Base-by-base conservation (phyloP, 2,797 vertebrate species). In the Poecilia picta region DNA sequence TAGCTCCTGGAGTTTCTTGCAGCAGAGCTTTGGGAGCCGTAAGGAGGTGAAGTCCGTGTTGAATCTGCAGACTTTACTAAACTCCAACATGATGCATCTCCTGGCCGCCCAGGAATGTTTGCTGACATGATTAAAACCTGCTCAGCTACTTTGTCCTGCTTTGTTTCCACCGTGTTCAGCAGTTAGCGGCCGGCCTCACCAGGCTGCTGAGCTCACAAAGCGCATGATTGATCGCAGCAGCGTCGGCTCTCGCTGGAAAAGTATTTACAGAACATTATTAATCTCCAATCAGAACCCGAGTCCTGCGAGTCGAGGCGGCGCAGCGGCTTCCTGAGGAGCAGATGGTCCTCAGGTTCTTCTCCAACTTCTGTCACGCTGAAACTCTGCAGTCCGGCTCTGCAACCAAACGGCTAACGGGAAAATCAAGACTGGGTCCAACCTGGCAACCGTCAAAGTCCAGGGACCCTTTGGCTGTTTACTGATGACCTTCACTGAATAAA, bases 181-280 rank as follows among this genome's bases (percentile, higher is more conserved):
- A 81, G 71, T 55, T 77, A 70, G 28, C 72, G 0, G 0, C 59
- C 82, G 45, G 36, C 75, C 73, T 51, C 12, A 8, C 25, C 2
- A 53, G 41, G 70, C 62, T 74, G 90, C 90, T 81, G 83, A 85
- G 33, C 43, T 36, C 13, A 81, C 82, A 75, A 53, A 85, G 72
- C 79, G 15, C 31, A 3, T 18, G 59, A 83, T 6, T 72, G 90
- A 89, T 87, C 43, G 0, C 13, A 0, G 55, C 66, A 1, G 16
- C 72, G 0, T 55, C 8, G 1, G 39, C 59, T 39, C 6, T 12
- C 31, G 0, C 53, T 0, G 41, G 28, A 62, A 62, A 78, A 59
- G 71, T 68, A 66, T 89, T 79, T 78, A 62, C 51, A 57, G 47
- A 49, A 75, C 18, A 2, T 83, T 87, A 83, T 82, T 64, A 87